Conservation (phyloP, 2,888 invertebrate genomes). For the Spisula solida region DNA sequence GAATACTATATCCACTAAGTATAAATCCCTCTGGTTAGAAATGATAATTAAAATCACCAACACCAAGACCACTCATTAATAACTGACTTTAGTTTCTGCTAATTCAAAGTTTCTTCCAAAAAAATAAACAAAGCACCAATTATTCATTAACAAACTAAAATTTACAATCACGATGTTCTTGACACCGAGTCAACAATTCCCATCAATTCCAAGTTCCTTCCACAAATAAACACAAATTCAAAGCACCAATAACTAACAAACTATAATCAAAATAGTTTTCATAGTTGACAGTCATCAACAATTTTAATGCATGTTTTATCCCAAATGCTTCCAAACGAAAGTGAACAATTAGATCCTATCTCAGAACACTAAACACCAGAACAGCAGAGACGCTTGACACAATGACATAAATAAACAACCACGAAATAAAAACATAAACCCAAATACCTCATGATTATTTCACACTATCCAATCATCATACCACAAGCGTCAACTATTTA, state of each 20-base stretch:
- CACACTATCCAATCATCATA: constrained; percentile 31
- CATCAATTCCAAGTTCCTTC: background rate
- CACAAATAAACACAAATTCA: background rate
- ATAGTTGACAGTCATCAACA: background rate
- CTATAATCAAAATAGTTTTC: background rate
- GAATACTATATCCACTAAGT: too few species aligned
- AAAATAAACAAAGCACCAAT: background rate
- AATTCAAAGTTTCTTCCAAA: background rate
- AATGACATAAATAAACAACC: background rate
- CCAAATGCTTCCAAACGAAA: background rate
- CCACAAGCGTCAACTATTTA: constrained; percentile 46
- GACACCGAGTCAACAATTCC: background rate
- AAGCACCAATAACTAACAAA: background rate
- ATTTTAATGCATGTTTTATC: background rate
- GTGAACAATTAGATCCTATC: background rate
- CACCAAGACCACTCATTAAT: too few species aligned
- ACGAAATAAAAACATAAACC: background rate
- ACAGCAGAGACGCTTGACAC: background rate
- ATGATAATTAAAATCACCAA: too few species aligned
- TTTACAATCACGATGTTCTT: background rate
- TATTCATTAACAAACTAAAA: background rate
- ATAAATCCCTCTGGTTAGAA: too few species aligned
- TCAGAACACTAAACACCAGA: background rate
- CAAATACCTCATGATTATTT: constrained; percentile 44
- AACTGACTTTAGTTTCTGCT: too few species aligned